Evolutionary conservation across 2,888 invertebrate species (phyloP), one percentile per base, ranked within the genome.

Genomic region (Kryphioiulus occultus): DNA sequence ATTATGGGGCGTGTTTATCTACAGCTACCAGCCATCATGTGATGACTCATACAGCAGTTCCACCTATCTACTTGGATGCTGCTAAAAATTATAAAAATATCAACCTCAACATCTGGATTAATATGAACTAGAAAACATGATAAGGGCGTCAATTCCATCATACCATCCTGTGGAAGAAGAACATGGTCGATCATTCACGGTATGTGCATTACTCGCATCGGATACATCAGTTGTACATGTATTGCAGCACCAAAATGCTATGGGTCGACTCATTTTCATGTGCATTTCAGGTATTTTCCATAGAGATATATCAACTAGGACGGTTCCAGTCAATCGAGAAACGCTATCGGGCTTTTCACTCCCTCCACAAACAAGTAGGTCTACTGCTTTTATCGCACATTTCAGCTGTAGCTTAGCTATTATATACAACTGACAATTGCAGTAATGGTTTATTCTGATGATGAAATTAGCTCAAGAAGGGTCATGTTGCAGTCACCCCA

Each of bases 281-380:
- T 39, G n/a, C n/a, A 82, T 87, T 87, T 26, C 35, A 88, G 88
- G 93, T 93, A 89, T 93, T 93, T 89, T 91, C 92, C 26, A 91
- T 93, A 87, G 92, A 93, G 90, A 91, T 93, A 78, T 91, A 91
- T 88, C 91, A 91, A 87, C 91, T 91, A 87, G 91, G 91, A 30
- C 91, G 91, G 89, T 91, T 92, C 88, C 92, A 92, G 89, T 90
- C 89, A 85, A 91, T 93, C 85, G 93, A 94, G 90, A 93, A 92
- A 90, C 91, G 94, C 90, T 94, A 94, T 90, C 93, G 93, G 89
- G 93, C 94, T 90, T 94, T 94, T 91, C 94, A 93, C 90, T 92
- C 93, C 53, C 90, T 94, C 32, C 94, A 94, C 90, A 93, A 93
- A 90, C 92, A 93, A 92, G 94, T 94, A 91, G 89, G 90, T 88